These are phyloP conservation scores for Pristionchus mayeri DNA, from an alignment of 2,888 invertebrate genomes.

Conservation along the genomic window DNA sequence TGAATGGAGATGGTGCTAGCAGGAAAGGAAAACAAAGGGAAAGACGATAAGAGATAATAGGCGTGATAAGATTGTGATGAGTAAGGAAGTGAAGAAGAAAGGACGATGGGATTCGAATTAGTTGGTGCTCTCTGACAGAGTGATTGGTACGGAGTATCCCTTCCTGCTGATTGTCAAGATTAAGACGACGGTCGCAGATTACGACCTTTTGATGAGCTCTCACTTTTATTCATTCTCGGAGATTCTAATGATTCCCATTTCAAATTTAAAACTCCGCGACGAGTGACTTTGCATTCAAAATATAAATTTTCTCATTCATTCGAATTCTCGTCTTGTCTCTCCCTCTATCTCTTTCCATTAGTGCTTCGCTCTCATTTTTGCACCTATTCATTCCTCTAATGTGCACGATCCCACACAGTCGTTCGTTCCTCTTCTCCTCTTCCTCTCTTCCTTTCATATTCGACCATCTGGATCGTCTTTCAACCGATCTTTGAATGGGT, in stretches of 20 bases:
- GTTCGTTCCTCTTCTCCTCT: not conserved
- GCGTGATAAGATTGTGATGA: slow-evolving; percentile 40
- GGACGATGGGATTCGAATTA: slow-evolving; percentile 25
- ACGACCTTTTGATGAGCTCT: not conserved
- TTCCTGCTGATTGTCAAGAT: slow-evolving; percentile 7
- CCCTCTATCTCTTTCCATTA: not conserved
- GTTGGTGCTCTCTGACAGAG: not conserved
- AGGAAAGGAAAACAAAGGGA: slow-evolving; percentile 33
- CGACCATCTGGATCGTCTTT: slow-evolving; percentile 17
- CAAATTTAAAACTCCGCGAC: too few relatives aligned
- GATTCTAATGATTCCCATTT: too few relatives aligned
- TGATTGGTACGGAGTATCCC: not conserved
- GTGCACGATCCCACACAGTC: slow-evolving; percentile 33
- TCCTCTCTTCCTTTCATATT: not conserved
- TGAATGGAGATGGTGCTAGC: not conserved
- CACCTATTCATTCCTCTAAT: not conserved
- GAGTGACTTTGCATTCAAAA: not conserved
- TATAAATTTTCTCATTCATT: too few relatives aligned
- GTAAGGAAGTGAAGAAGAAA: not conserved
- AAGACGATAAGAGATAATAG: slow-evolving; percentile 19
- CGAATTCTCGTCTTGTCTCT: too few relatives aligned
- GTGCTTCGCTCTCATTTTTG: not conserved
- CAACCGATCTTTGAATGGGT: not conserved
- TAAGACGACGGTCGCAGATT: not conserved
- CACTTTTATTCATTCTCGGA: too few relatives aligned